phyloP scores from a whole-genome alignment of 2,888 invertebrate species.

The Caenorhabditis uteleia region DNA sequence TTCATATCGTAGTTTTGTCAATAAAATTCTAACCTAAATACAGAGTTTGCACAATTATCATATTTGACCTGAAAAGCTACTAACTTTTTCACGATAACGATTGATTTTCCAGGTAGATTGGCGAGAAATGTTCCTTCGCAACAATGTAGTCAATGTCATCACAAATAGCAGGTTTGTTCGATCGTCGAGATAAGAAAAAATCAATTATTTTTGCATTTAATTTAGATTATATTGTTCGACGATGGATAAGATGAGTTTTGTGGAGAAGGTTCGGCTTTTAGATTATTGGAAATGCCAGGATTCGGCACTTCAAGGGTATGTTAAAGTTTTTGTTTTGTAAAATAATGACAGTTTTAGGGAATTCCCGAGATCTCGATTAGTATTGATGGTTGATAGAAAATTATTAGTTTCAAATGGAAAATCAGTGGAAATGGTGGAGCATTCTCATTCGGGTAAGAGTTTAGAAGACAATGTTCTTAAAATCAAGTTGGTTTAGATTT shows the following conservation, averaged over 20 bases:
- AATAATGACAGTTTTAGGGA: constrained; percentile 35
- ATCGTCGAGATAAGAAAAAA: no score
- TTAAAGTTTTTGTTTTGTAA: background rate
- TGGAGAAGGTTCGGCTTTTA: constrained; percentile 46
- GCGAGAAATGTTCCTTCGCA: no score
- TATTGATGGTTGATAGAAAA: constrained; percentile 52
- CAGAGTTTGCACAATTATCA: no score
- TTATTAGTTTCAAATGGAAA: constrained; percentile 43
- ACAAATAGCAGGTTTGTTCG: no score
- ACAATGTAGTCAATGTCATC: no score
- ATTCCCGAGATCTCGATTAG: constrained; percentile 43
- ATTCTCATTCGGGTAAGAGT: constrained; percentile 3
- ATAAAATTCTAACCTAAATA: no score
- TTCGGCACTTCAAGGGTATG: constrained; percentile 21
- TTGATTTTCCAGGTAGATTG: no score
- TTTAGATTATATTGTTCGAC: background rate
- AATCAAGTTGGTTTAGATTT: constrained; percentile 48
- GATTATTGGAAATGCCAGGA: constrained; percentile 57
- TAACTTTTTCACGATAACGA: no score
- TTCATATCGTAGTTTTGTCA: no score
- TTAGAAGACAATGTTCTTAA: no score
- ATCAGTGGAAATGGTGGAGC: constrained; percentile 23
- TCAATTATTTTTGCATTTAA: background rate
- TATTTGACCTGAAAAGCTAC: no score
- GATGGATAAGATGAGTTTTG: constrained; percentile 29